Base-by-base conservation (phyloP, 2,113 vertebrate species). In the Origma solitaria region DNA sequence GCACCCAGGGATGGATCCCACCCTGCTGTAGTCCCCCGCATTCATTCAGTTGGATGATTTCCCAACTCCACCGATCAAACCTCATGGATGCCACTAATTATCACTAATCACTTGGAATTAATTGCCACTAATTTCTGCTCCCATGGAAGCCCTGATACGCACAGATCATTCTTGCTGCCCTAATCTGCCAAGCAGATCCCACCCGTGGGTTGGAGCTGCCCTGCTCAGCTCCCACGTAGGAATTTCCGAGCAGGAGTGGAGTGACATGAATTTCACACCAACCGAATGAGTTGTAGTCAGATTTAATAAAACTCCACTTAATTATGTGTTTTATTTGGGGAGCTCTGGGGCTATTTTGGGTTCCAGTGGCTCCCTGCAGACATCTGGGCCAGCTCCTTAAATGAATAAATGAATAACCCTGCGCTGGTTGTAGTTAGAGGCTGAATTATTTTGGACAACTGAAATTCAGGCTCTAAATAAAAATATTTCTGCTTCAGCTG, bases 161-260 rank as follows among this genome's bases (percentile, higher is more conserved):
- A 5, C 7, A 24, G 15, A n/a, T 5, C 40, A 57, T 4, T 51
- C 31, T 27, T 50, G 44, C 11, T 30, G 33, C 30, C 61, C 62
- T 11, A 23, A 31, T 23, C 47, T 54, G 13, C 33, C 54, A 33
- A 60, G 30, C 6, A 54, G 86, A 71, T 40, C 47, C 45, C 69
- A 44, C 11, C 30, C 24, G 4, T 8, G 10, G 2, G 1, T 6
- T 45, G 15, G 18, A 62, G 20, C 44, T 47, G 51, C 37, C 10
- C 54, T 5, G 12, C 25, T 81, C 12, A 8, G 40, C n/a, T 83
- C 53, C 25, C 35, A 49, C 0, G 0, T 2, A 22, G n/a, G 24
- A 45, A 33, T 42, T 73, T 31, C 42, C 40, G 54, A 40, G 58
- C 17, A 62, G 68, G 47, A 72, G 21, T 8, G 24, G 19, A 1